A percentile compares a stretch with the other conserved stretches of the same genome.
Evolutionary conservation across 1,140 invertebrate genomes (phyloP).

Genomic region (Varroa destructor): DNA sequence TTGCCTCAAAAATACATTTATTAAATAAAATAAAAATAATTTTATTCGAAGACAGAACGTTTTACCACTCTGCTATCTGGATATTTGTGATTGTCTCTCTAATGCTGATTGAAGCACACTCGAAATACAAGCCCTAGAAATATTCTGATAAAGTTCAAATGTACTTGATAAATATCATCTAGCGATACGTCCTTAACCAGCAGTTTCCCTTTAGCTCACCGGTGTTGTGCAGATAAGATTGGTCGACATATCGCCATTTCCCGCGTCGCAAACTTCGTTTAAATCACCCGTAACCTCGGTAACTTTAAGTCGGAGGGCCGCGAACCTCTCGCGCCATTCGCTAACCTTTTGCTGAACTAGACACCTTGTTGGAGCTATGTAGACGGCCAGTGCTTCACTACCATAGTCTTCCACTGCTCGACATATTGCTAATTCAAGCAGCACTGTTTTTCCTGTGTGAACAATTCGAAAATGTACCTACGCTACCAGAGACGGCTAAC

Average conservation of each 20-base stretch:
- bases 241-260: slow-evolving; percentile 32
- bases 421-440: slow-evolving; percentile 65
- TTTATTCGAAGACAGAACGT: too few species aligned
- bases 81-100: too few species aligned
- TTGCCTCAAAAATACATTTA: too few species aligned
- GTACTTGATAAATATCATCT: too few species aligned
- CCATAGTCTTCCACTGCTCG: slow-evolving; percentile 42
- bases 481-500: too few species aligned
- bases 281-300: slow-evolving; percentile 61
- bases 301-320: slow-evolving; percentile 48
- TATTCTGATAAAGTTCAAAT: too few species aligned
- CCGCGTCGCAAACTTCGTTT: slow-evolving; percentile 38
- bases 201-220: slow-evolving; percentile 35
- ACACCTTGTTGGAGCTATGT: slow-evolving; percentile 61
- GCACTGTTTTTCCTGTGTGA: slow-evolving; percentile 50
- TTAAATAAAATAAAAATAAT: too few species aligned
- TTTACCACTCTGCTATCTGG: too few species aligned
- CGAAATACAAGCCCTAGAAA: too few species aligned
- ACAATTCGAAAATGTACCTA: too few species aligned
- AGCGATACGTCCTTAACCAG: not conserved
- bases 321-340: slow-evolving; percentile 61
- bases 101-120: too few species aligned
- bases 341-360: slow-evolving; percentile 55
- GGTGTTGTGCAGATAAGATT: slow-evolving; percentile 63
- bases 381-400: not conserved